phyloP scores from a whole-genome alignment of 2,888 invertebrate species.

The Agrochola macilenta region DNA sequence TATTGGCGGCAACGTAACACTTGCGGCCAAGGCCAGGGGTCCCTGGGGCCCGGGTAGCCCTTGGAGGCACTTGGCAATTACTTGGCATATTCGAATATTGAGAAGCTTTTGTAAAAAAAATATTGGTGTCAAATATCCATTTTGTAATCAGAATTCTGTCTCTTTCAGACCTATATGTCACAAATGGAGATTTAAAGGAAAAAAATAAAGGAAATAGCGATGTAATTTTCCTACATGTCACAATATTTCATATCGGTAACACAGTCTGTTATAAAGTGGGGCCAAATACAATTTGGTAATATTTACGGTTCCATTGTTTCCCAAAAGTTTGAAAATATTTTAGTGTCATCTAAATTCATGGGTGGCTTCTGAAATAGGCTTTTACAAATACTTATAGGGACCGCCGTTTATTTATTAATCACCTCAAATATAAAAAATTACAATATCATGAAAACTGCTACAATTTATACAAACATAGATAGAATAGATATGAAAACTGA shows the following conservation, averaged over 20 bases:
- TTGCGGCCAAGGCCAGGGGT: conserved; percentile 81
- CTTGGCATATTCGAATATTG: background rate
- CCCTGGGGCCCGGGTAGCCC: conserved; percentile 57
- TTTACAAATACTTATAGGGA: conserved; percentile 11
- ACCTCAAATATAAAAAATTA: background rate
- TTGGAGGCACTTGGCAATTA: conserved; percentile 10
- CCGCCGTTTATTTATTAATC: background rate
- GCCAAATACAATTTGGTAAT: conserved; percentile 38
- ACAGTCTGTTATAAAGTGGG: conserved; percentile 16
- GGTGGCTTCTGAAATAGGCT: conserved; percentile 36
- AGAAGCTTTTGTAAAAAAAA: background rate
- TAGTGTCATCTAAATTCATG: conserved; percentile 23
- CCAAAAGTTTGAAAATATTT: conserved; percentile 55
- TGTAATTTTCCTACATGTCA: conserved; percentile 15
- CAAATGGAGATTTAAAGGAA: background rate
- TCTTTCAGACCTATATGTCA: background rate
- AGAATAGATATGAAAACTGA: background rate
- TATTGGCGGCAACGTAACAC: conserved; percentile 84
- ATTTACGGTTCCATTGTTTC: conserved; percentile 58
- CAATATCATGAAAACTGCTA: background rate
- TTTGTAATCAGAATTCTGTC: background rate
- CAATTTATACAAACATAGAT: background rate
- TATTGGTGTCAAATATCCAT: background rate
- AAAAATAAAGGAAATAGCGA: background rate
- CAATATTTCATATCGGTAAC: conserved; percentile 46